Conservation (phyloP, 2,113 vertebrate species). For the Antennarius striatus region DNA sequence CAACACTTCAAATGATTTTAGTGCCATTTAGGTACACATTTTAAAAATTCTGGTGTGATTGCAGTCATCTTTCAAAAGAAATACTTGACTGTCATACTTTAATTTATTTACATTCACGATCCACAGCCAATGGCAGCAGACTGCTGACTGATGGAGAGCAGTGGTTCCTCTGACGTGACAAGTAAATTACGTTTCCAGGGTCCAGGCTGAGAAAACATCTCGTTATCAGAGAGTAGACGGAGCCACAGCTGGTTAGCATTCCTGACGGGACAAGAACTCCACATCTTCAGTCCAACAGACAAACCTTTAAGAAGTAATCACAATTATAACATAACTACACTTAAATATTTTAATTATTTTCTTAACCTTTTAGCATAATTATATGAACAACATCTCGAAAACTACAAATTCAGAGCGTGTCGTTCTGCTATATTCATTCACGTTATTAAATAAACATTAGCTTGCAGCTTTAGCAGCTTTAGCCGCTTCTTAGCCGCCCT, state of each 20-base stretch:
- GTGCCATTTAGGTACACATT: too few species aligned
- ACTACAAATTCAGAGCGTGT: too few species aligned
- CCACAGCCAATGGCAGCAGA: background rate
- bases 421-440: too few species aligned
- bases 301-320: background rate
- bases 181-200: background rate
- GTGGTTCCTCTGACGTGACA: constrained; percentile 3
- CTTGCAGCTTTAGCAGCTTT: background rate
- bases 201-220: background rate
- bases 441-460: too few species aligned
- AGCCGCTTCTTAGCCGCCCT: constrained; percentile 49
- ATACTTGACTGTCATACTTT: background rate
- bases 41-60: background rate
- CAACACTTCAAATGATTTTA: too few species aligned
- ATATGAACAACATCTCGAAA: too few species aligned
- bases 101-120: background rate
- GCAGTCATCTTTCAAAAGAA: background rate
- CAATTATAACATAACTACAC: background rate
- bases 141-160: background rate
- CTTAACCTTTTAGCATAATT: too few species aligned
- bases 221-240: background rate
- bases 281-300: constrained; percentile 10
- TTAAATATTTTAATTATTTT: too few species aligned
- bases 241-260: constrained; percentile 27
- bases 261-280: background rate